Percentiles rank a stretch among this genome's conserved stretches.
phyloP scores from a whole-genome alignment of 2,113 vertebrate genomes.

The Microtus oregoni region DNA sequence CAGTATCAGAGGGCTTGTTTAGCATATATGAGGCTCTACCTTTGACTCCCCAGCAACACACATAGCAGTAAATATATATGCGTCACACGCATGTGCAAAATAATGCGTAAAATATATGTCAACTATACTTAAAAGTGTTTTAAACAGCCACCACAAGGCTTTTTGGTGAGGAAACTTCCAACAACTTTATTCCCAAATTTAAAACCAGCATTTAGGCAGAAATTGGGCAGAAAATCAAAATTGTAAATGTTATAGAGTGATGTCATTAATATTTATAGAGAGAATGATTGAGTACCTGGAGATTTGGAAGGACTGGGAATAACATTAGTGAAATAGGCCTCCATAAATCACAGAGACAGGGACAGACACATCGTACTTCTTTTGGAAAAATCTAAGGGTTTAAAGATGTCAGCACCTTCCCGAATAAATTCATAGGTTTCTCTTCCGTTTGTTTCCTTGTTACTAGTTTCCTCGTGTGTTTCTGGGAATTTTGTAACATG shows the following conservation, averaged over 20 bases:
- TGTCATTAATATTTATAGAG: slow-evolving; percentile 54
- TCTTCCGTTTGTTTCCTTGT: slow-evolving; percentile 1
- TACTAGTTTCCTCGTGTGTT: not conserved
- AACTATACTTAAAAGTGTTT: not conserved
- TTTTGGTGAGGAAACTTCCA: slow-evolving; percentile 24
- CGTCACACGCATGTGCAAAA: not conserved
- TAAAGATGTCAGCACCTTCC: too few species aligned
- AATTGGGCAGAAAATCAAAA: slow-evolving; percentile 59
- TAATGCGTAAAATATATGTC: not conserved
- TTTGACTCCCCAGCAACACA: not conserved
- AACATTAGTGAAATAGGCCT: not conserved
- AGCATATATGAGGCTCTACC: not conserved
- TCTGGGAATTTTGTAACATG: too few species aligned
- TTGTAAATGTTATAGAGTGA: slow-evolving; percentile 41
- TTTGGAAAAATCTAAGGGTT: too few species aligned
- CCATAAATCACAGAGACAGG: slow-evolving; percentile 17
- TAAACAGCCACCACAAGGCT: not conserved
- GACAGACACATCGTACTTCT: not conserved
- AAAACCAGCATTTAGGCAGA: slow-evolving; percentile 29
- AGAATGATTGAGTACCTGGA: slow-evolving; percentile 51
- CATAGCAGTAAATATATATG: not conserved
- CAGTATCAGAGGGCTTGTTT: not conserved
- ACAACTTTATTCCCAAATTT: slow-evolving; percentile 44
- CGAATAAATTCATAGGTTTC: too few species aligned
- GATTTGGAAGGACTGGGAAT: slow-evolving; percentile 13